Percentiles rank a stretch among this genome's conserved stretches.
Evolutionary conservation across 2,113 vertebrate species (phyloP).

Genomic region (Urocynchramus pylzowi): DNA sequence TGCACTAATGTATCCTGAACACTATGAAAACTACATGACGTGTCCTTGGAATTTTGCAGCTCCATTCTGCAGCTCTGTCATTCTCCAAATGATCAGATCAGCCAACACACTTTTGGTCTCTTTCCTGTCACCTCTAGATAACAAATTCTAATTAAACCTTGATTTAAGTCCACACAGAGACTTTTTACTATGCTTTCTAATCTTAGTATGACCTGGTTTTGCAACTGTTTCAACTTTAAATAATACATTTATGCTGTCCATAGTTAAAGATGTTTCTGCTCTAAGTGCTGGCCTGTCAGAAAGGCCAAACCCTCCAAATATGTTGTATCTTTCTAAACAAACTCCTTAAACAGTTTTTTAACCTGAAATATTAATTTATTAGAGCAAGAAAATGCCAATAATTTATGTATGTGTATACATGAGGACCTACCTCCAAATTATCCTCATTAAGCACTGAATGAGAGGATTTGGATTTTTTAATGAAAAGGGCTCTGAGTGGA

Average conservation of each 20-base stretch:
- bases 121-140: neutral
- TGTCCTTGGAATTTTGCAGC: neutral
- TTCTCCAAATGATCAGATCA: neutral
- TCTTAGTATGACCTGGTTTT: neutral
- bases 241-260: neutral
- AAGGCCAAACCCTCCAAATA: neutral
- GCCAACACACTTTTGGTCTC: neutral
- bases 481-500: neutral
- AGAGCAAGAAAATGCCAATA: neutral
- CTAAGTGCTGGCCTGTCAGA: constrained; percentile 10
- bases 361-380: constrained; percentile 6
- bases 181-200: neutral
- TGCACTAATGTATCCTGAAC: neutral
- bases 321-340: constrained; percentile 9
- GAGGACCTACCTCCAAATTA: neutral
- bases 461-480: neutral
- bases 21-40: neutral
- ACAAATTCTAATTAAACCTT: neutral
- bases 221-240: neutral
- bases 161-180: neutral
- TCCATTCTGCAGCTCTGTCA: neutral
- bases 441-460: neutral
- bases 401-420: neutral
- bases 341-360: neutral
- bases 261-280: constrained; percentile 14